Conservation (phyloP, 2,113 vertebrate genomes). For the Hemiscyllium ocellatum region DNA sequence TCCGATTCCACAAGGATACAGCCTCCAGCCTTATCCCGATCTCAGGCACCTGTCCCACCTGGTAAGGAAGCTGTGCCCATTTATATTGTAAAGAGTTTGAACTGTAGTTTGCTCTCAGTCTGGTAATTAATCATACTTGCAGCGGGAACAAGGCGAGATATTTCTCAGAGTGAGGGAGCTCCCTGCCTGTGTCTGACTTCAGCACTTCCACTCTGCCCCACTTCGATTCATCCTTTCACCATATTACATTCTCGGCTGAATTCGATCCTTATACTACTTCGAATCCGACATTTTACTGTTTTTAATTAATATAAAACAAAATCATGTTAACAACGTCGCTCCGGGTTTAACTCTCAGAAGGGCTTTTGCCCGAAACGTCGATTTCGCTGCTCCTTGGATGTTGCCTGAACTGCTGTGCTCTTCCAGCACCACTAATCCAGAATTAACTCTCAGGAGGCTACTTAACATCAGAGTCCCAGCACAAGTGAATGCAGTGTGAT, state of each 20-base stretch:
- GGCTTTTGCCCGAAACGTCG: too few species aligned
- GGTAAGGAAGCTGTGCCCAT: neutral
- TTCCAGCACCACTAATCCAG: too few species aligned
- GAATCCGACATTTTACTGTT: neutral
- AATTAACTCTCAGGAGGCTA: neutral
- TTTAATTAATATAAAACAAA: neutral
- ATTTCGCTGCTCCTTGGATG: too few species aligned
- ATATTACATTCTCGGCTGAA: neutral
- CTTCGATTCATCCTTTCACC: neutral
- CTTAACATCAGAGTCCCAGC: neutral
- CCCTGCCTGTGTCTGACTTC: neutral
- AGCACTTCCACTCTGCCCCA: too few species aligned
- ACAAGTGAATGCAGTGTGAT: neutral
- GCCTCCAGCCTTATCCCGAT: slow-evolving; percentile 29
- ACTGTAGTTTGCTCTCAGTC: too few species aligned
- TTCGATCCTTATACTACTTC: neutral
- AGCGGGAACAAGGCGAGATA: neutral
- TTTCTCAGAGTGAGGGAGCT: neutral
- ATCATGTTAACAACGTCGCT: neutral
- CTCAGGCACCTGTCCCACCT: slow-evolving; percentile 16
- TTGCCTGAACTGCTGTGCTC: too few species aligned
- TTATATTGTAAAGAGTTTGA: neutral
- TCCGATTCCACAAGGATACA: slow-evolving; percentile 19
- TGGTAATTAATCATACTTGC: neutral
- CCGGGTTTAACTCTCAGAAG: neutral